Base-by-base conservation (phyloP, 2,113 vertebrate genomes). In the Corythornis vintsioides region DNA sequence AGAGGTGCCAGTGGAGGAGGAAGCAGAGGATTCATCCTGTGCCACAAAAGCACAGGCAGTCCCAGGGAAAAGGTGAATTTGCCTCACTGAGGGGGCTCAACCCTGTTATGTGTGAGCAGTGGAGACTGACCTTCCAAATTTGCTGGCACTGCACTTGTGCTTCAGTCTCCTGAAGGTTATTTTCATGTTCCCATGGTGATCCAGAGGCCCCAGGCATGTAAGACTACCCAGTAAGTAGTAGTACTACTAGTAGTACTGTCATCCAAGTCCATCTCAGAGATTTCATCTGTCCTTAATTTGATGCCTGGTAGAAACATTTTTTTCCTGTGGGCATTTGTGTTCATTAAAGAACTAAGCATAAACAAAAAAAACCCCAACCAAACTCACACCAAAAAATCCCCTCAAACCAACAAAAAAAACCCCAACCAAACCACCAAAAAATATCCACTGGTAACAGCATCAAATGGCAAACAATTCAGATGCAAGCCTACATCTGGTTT, bases 261-360 rank as follows among this genome's bases (percentile, higher is more conserved):
- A 5, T 47, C 25, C 66, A 43, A 77, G 64, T 88, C 43, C 43
- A 77, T 35, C n/a, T 5, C 0, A 6, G 52, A 35, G 79, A 86
- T 90, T 83, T 64, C 13, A 70, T 77, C 60, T 67, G 63, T 73
- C 56, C 75, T 88, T 86, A 80, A 89, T 91, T 88, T 86, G 64
- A 38, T 66, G 43, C 22, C 59, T 56, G 28, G n/a, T 56, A 85
- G 55, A 88, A 89, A 80, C 28, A 83, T 70, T 85, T 88, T 85
- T 88, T 79, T 95, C 47, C 88, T 66, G 66, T 59, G 47, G 60
- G 86, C 66, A 81, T 67, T 83, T 42, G 10, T 74, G 75, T 67
- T 94, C 79, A 64, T 88, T 80, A 83, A 83, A 48, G 92, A 91
- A 76, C 79, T 95, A 91, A 88, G 64, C 60, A 74, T 19, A 50